Conservation (phyloP, 2,797 vertebrate species). For the Enteromius viviparus region DNA sequence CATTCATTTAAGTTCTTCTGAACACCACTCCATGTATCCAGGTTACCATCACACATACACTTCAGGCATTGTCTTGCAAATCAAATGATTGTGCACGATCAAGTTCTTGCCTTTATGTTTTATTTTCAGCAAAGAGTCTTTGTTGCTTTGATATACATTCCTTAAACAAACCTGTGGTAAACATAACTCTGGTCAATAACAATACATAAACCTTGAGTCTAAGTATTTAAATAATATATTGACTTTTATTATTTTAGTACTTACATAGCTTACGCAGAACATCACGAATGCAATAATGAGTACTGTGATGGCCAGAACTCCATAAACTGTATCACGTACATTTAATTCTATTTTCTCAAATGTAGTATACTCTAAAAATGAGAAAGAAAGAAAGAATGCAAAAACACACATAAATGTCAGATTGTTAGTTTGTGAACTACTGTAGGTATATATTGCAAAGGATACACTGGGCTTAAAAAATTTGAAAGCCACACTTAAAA, state of each 20-base stretch:
- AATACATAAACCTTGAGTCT: not conserved
- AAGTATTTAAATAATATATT: not conserved
- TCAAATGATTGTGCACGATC: conserved; percentile 22
- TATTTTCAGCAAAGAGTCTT: conserved; percentile 55
- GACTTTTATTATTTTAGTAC: conserved; percentile 43
- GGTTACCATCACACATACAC: conserved; percentile 53
- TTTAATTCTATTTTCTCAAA: rapidly evolving
- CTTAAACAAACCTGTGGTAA: conserved; percentile 63
- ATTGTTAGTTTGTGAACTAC: not conserved
- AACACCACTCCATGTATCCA: not conserved
- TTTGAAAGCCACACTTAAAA: not conserved
- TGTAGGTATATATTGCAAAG: not conserved
- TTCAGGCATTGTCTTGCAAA: conserved; percentile 37
- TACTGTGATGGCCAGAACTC: conserved; percentile 54
- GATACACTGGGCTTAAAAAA: not conserved
- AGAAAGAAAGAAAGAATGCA: not conserved
- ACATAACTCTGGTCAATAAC: conserved; percentile 13
- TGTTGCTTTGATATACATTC: conserved; percentile 52
- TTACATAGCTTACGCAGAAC: conserved; percentile 72
- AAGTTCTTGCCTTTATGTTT: conserved; percentile 64
- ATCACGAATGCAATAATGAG: conserved; percentile 61
- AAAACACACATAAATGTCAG: conserved; percentile 33
- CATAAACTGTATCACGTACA: conserved; percentile 6
- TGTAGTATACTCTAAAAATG: conserved; percentile 59
- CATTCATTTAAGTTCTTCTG: not conserved